Conservation (phyloP, 2,113 vertebrate genomes). For the Holacanthus passer region DNA sequence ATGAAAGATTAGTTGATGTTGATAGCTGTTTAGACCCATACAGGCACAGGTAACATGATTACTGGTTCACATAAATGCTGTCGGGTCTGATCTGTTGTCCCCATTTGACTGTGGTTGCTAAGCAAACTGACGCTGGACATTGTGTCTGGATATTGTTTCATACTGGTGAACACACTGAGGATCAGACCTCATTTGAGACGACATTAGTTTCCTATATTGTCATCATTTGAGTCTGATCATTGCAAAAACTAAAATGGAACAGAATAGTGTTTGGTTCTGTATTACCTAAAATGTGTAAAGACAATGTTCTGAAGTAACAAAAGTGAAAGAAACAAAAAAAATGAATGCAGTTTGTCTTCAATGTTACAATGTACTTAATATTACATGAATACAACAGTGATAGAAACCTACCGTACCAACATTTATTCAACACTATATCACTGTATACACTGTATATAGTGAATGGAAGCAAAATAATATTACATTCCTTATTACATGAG, state of each 20-base stretch:
- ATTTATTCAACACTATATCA: background rate
- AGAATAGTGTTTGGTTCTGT: too few species aligned
- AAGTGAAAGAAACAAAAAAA: background rate
- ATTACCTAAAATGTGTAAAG: too few species aligned
- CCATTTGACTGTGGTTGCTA: slow-evolving; percentile 58
- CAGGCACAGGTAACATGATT: background rate
- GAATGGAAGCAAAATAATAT: too few species aligned
- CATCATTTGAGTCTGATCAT: background rate
- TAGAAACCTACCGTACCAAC: background rate
- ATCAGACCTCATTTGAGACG: background rate
- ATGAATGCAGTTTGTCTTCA: background rate
- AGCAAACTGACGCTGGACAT: slow-evolving; percentile 38
- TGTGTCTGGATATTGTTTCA: slow-evolving; percentile 46
- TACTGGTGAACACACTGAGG: background rate
- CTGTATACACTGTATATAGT: too few species aligned
- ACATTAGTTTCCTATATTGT: background rate
- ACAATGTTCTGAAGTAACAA: too few species aligned
- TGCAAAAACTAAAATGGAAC: background rate
- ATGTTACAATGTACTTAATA: background rate
- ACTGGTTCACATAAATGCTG: slow-evolving; percentile 1
- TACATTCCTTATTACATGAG: too few species aligned
- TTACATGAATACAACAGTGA: background rate
- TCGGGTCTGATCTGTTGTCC: slow-evolving; percentile 4
- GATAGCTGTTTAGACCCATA: background rate
- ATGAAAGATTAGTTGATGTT: background rate